phyloP scores from a whole-genome alignment of 2,113 vertebrate genomes.

The Orientallactaga bullata region DNA sequence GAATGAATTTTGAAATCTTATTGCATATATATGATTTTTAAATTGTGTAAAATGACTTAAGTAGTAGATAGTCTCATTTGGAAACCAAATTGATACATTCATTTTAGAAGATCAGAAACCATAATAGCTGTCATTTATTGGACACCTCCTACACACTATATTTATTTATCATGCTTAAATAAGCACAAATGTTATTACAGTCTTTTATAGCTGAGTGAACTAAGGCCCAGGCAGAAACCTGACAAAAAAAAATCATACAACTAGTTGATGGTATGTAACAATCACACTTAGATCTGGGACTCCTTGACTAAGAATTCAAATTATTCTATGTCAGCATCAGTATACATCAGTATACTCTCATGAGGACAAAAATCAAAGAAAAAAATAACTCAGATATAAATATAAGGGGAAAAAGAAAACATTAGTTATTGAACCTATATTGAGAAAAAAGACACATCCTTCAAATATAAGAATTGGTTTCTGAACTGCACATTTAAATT shows the following conservation, averaged over 20 bases:
- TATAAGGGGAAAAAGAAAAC: not conserved
- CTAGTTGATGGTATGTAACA: not conserved
- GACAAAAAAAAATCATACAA: not conserved
- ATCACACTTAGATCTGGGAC: not conserved
- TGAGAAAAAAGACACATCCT: not conserved
- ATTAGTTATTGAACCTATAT: not conserved
- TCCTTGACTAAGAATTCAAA: conserved; percentile 18
- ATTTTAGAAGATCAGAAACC: not conserved
- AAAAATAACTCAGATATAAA: not conserved
- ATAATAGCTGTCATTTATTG: not conserved
- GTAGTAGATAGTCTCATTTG: not conserved
- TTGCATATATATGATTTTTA: conserved; percentile 21
- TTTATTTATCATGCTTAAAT: conserved; percentile 42
- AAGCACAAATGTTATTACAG: not conserved
- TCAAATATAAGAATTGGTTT: not conserved
- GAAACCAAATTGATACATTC: conserved; percentile 27
- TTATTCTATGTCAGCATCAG: not conserved
- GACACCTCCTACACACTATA: not conserved
- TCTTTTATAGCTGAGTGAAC: not conserved
- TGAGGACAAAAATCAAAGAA: not conserved
- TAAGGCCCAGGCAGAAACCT: not conserved
- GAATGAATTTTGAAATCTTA: conserved; percentile 26
- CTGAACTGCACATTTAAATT: not conserved
- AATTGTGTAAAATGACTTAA: not conserved
- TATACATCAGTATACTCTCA: not conserved